Conservation (phyloP, 2,797 vertebrate species). For the Poeciliopsis gracilis region DNA sequence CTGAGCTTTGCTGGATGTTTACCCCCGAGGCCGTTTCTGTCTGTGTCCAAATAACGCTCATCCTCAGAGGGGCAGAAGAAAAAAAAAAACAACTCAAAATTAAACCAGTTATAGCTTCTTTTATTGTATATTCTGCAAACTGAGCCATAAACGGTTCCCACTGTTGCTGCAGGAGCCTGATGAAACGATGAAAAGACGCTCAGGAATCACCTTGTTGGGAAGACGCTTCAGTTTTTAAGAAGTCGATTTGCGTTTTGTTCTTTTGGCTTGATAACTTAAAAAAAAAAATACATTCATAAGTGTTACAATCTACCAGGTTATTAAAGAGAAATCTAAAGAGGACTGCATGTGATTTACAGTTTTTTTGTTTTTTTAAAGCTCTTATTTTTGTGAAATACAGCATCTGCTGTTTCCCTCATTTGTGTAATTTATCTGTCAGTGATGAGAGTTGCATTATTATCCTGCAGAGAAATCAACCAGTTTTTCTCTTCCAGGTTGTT, state of each 20-base stretch:
- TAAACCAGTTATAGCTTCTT: slow-evolving; percentile 8
- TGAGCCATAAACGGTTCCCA: not conserved
- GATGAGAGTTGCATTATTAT: not conserved
- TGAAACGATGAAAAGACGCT: not conserved
- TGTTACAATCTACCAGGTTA: not conserved
- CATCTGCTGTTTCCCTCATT: not conserved
- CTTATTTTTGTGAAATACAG: not conserved
- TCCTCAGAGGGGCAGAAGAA: slow-evolving; percentile 19
- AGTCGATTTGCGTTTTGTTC: not conserved
- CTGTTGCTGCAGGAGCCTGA: not conserved
- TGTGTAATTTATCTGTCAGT: not conserved
- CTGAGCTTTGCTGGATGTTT: slow-evolving; percentile 61
- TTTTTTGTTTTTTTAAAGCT: not conserved
- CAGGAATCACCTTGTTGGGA: not conserved
- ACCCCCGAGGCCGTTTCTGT: slow-evolving; percentile 60
- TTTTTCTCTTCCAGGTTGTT: not conserved
- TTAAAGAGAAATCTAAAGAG: not conserved
- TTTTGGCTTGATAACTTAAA: not conserved
- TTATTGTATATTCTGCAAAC: slow-evolving; percentile 5
- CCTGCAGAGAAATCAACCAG: not conserved
- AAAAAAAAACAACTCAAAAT: not conserved
- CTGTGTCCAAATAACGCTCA: slow-evolving; percentile 22
- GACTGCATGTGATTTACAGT: not conserved
- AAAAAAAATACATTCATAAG: not conserved
- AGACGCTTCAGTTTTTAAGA: not conserved